Base-by-base conservation (phyloP, 2,888 invertebrate genomes). In the Noctua janthe region DNA sequence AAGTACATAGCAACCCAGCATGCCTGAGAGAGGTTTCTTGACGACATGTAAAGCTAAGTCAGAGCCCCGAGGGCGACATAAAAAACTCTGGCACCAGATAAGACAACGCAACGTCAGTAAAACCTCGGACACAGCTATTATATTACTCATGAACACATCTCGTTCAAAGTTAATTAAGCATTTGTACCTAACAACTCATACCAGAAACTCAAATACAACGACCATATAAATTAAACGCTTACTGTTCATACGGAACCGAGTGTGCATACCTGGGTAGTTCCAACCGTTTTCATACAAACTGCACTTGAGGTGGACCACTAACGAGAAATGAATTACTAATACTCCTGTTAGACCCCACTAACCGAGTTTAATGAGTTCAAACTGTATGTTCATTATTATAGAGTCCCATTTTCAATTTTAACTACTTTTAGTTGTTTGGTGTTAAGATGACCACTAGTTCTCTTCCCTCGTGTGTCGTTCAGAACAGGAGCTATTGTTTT, bases 251-350 rank as follows among this genome's bases (percentile, higher is more conserved):
- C 29, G 17, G 64, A 74, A 43, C 29, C 54, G 8, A 51, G n/a
- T n/a, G 11, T 71, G 51, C 17, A 47, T 59, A n/a, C 43, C 29
- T 49, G 2, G 2, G 23, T 51, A 74, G 56, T 29, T 71, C 11
- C 7, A 67, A 71, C 51, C 20, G 5, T 39, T 62, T 59, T 56
- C 70, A 29, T 49, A 74, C 20, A 47, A 82, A 72, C 72, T 83
- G 43, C 80, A 72, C 66, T 71, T 67, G 39, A 71, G 11, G 66
- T 71, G 51, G 43, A 67, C 67, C 74, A 1, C 64, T 77, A 73
- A 77, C 73, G 35, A 83, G 71, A 64, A 71, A 87, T 87, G 75
- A 83, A 85, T 87, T 64, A 83, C n/a, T 83, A 74, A 85, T 80
- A 59, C n/a, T 62, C 15, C 54, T 62, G 73, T 83, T 76, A 86